Conservation (phyloP, 2,888 invertebrate genomes). For the Rhogogaster chlorosoma region DNA sequence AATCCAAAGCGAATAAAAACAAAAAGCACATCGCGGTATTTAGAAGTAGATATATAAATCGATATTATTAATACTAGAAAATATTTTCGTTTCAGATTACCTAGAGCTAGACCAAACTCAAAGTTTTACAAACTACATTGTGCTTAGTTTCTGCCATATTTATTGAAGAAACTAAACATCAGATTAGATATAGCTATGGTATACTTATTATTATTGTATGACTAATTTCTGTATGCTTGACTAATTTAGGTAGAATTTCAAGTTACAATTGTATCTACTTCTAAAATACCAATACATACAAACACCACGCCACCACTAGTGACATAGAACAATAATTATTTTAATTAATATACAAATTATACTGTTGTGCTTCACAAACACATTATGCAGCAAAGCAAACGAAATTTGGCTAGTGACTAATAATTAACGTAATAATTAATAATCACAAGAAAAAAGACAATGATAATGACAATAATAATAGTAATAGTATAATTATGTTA, state of each 20-base stretch:
- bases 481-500: neutral
- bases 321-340: slow-evolving; percentile 24
- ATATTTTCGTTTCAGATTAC: neutral
- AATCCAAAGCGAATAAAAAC: slow-evolving; percentile 29
- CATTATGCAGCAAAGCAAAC: neutral
- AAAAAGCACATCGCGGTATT: slow-evolving; percentile 22
- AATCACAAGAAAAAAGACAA: slow-evolving; percentile 24
- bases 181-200: neutral
- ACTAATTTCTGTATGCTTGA: neutral
- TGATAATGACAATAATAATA: slow-evolving; percentile 13
- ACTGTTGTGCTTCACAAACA: slow-evolving; percentile 31
- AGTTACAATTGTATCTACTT: slow-evolving; percentile 15
- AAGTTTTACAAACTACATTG: neutral
- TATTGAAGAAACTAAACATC: neutral
- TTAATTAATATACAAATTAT: slow-evolving; percentile 31
- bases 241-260: neutral
- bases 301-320: neutral
- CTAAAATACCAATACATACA: slow-evolving; percentile 9
- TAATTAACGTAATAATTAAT: slow-evolving; percentile 21
- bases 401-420: slow-evolving; percentile 6
- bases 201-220: neutral
- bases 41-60: slow-evolving; percentile 13
- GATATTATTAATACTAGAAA: neutral
- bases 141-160: neutral
- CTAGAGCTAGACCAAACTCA: neutral